Percentiles rank a stretch among this genome's conserved stretches.
Evolutionary conservation across 2,113 vertebrate genomes (phyloP).

Genomic region (Leptosomus discolor): DNA sequence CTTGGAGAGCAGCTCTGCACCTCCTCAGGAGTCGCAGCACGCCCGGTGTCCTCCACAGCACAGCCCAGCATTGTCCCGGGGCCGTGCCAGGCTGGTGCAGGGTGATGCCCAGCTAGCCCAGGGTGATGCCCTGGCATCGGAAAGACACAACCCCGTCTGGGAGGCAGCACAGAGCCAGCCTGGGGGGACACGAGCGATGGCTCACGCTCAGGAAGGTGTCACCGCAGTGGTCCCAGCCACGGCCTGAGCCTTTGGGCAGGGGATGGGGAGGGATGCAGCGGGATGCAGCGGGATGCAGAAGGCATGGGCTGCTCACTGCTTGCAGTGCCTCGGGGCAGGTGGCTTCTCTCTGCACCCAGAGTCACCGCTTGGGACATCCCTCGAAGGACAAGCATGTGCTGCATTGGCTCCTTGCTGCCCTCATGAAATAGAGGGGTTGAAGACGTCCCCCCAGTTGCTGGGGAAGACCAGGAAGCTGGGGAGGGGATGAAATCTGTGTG

Average conservation of each 20-base stretch:
- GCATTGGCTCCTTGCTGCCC: neutral
- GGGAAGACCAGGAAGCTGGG: neutral
- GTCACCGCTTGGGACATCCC: neutral
- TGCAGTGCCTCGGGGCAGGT: rapidly evolving
- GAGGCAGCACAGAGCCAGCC: neutral
- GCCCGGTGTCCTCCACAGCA: neutral
- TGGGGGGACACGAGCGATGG: rapidly evolving
- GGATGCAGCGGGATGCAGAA: neutral
- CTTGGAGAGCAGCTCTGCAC: neutral
- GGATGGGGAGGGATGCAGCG: neutral
- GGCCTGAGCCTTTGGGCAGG: neutral
- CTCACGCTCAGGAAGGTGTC: neutral
- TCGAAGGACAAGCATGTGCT: rapidly evolving
- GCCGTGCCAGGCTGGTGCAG: neutral
- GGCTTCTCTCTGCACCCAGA: neutral
- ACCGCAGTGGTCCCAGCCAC: rapidly evolving
- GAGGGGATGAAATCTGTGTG: neutral
- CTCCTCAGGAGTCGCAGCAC: neutral
- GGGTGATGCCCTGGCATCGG: neutral
- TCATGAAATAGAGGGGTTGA: neutral
- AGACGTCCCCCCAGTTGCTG: neutral
- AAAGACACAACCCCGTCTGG: too few relatives aligned
- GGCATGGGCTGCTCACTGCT: neutral
- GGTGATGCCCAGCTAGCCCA: neutral
- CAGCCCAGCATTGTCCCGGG: neutral